phyloP scores from a whole-genome alignment of 2,888 invertebrate genomes.

The Apamea crenata region DNA sequence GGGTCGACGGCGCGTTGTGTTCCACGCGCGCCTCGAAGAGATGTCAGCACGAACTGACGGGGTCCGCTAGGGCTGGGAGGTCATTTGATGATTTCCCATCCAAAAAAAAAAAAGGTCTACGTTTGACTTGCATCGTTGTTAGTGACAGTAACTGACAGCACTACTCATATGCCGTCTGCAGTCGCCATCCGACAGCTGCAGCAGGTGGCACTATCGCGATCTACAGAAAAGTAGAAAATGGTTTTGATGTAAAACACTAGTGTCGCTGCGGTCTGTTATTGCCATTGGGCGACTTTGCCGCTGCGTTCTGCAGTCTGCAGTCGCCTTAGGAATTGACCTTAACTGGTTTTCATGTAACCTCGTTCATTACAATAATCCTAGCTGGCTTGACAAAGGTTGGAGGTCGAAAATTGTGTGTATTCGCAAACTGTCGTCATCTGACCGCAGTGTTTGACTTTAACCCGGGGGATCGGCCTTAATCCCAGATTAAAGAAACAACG shows the following conservation, averaged over 20 bases:
- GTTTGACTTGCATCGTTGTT: too few species aligned
- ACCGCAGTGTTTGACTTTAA: slow-evolving; percentile 59
- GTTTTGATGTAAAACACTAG: background rate
- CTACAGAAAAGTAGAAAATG: background rate
- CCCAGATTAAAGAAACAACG: slow-evolving; percentile 39
- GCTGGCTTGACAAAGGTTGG: slow-evolving; percentile 30
- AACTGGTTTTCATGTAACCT: slow-evolving; percentile 16
- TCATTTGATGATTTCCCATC: too few species aligned
- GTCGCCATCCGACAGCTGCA: background rate
- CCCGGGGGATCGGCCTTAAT: slow-evolving; percentile 30
- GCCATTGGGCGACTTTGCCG: background rate
- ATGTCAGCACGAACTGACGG: too few species aligned
- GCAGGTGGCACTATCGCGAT: background rate
- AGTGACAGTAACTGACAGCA: background rate
- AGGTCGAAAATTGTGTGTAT: slow-evolving; percentile 47
- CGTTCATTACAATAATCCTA: slow-evolving; percentile 55
- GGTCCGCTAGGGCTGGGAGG: too few species aligned
- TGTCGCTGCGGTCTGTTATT: background rate
- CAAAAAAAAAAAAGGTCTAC: too few species aligned
- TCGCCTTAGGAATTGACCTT: background rate
- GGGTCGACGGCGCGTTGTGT: too few species aligned
- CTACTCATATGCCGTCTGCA: background rate
- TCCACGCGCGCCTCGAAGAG: too few species aligned
- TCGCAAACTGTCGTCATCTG: slow-evolving; percentile 54
- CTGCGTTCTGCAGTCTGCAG: too few species aligned